Percentiles rank a stretch among this genome's conserved stretches.
Conservation (phyloP, 2,113 vertebrate genomes). For the Lophius piscatorius region DNA sequence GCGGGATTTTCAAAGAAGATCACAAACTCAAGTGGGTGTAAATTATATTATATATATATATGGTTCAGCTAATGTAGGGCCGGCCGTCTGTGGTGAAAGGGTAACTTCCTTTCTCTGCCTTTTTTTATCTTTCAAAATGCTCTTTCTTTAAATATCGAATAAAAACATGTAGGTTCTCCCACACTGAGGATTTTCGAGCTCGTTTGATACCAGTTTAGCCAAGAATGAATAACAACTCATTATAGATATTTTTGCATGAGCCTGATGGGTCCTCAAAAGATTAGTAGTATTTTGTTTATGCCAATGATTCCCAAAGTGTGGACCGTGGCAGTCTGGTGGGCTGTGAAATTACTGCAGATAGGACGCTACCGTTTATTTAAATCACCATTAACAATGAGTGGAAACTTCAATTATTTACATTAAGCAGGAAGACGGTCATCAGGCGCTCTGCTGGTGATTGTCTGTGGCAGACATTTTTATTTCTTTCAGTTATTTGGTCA, state of each 20-base stretch:
- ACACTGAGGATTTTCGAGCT: background rate
- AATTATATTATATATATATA: conserved; percentile 20
- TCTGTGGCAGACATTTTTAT: no score
- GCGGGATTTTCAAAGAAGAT: conserved; percentile 41
- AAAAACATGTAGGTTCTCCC: background rate
- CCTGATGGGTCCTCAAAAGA: background rate
- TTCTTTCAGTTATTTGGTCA: no score
- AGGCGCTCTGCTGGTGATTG: no score
- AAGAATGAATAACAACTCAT: background rate
- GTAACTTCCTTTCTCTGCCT: background rate
- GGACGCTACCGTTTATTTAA: no score
- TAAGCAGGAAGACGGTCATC: no score
- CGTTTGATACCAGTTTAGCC: background rate
- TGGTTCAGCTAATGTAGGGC: background rate
- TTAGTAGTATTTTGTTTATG: background rate
- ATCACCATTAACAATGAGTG: no score
- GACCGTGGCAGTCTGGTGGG: no score
- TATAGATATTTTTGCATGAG: background rate
- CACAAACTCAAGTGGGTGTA: conserved; percentile 37
- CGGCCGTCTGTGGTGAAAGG: conserved; percentile 1
- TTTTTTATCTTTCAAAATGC: conserved; percentile 1
- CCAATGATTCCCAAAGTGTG: no score
- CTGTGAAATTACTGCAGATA: no score
- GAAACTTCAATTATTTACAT: no score
- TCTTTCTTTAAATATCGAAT: background rate